Evolutionary conservation across 64 coral and sea anemone species (phyloP).

Genomic region (Actinia equina): DNA sequence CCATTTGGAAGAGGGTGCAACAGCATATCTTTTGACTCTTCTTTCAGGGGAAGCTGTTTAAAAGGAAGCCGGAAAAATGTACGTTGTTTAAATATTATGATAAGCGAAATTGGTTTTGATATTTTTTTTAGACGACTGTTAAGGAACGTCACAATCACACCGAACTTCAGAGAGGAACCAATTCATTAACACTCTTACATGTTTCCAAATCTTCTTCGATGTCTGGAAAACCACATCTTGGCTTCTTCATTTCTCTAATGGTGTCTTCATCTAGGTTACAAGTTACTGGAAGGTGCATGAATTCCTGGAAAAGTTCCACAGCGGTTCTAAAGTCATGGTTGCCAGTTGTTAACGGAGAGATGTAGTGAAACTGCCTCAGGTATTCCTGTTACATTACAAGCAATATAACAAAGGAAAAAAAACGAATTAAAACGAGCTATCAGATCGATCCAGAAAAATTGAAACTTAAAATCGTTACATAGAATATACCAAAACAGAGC

Average conservation of each 20-base stretch:
- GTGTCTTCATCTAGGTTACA: constrained; percentile 13
- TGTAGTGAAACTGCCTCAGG: constrained; percentile 40
- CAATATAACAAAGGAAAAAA: neutral
- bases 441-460: too few species aligned
- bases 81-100: too few species aligned
- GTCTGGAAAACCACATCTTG: constrained; percentile 46
- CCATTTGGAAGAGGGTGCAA: neutral
- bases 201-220: constrained; percentile 19
- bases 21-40: neutral
- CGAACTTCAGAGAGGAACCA: too few species aligned
- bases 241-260: constrained; percentile 43
- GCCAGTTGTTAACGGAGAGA: constrained; percentile 21
- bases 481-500: too few species aligned
- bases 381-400: constrained; percentile 22
- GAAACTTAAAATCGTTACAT: too few species aligned
- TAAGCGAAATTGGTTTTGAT: too few species aligned
- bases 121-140: too few species aligned
- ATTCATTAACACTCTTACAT: too few species aligned
- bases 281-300: constrained; percentile 29
- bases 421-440: too few species aligned
- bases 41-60: neutral
- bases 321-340: constrained; percentile 35
- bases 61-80: too few species aligned
- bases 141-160: too few species aligned
- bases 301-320: constrained; percentile 25